Evolutionary conservation across 2,113 vertebrate genomes (phyloP), one percentile per base, ranked within the genome.

Genomic region (Beaufortia kweichowensis): DNA sequence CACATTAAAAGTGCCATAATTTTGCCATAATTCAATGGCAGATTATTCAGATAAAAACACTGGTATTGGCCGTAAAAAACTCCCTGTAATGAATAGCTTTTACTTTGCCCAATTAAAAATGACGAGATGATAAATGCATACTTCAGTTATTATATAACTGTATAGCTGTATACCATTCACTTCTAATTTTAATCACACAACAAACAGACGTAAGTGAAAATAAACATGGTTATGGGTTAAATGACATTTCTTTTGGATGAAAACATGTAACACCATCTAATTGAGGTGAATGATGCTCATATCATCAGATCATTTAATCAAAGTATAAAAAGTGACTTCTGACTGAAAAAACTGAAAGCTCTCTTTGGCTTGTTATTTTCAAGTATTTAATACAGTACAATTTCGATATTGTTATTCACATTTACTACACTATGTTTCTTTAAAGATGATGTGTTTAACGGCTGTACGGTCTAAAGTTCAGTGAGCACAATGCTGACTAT

Each of bases 101-200:
- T 2, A 59, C 19, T 78, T 55, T 70, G 23, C 39, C 48, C 73
- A 41, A 80, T 81, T 35, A 78, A 85, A 78, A 84, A 83, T 81
- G 50, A 86, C 21, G 80, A 46, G 67, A 80, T 85, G 79, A 84
- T 82, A 75, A 83, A 74, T 41, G 17, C 75, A 68, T 56, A 66
- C 72, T 46, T 46, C 2, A 50, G 6, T 79, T 78, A 82, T 83
- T 82, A 87, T 84, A 80, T 77, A 86, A 85, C 46, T 24, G 24
- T 23, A 26, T 24, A 78, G 19, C 23, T 62, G 43, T 19, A n/a
- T 66, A 26, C 41, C 24, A 29, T 73, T 73, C 33, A 43, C 4
- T 7, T 23, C 24, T 55, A 50, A 6, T 53, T 67, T 23, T 26
- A 43, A 73, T 39, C 23, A 28, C 26, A 6, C 15, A 9, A 43